These are phyloP conservation scores for Dallia pectoralis DNA, from an alignment of 2,797 vertebrate species.

Conservation along the genomic window DNA sequence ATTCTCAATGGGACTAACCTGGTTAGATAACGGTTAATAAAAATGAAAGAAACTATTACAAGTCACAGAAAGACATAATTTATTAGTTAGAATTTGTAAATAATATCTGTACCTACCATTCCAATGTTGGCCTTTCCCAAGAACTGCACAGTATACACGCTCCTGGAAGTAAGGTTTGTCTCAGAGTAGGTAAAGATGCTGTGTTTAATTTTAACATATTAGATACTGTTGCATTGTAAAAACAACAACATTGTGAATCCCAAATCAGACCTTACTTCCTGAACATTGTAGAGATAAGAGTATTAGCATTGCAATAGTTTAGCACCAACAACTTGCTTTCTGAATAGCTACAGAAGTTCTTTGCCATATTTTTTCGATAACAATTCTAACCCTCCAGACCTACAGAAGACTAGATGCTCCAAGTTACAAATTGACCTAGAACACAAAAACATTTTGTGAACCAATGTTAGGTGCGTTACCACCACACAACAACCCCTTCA, in stretches of 20 bases:
- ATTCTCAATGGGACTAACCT: too few relatives aligned
- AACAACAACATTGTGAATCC: background rate
- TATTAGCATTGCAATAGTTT: background rate
- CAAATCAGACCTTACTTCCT: background rate
- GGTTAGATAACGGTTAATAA: too few relatives aligned
- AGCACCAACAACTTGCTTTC: background rate
- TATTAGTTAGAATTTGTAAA: background rate
- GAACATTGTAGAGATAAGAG: background rate
- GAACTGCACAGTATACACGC: constrained; percentile 75
- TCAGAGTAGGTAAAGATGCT: background rate
- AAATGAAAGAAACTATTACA: background rate
- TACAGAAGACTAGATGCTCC: too few relatives aligned
- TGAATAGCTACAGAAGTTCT: background rate
- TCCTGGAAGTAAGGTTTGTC: constrained; percentile 52
- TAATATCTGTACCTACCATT: constrained; percentile 63
- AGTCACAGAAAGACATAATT: background rate
- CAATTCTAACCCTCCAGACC: too few relatives aligned
- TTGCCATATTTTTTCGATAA: background rate
- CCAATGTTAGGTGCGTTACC: background rate
- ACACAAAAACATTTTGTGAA: too few relatives aligned
- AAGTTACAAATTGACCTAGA: too few relatives aligned
- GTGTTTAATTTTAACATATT: background rate
- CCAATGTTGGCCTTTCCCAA: constrained; percentile 75
- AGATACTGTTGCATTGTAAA: background rate
- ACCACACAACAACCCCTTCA: constrained; percentile 6